Evolutionary conservation across 64 coral and sea anemone genomes (phyloP), one percentile per base, ranked within the genome.

Genomic region (Anthopleura sola): DNA sequence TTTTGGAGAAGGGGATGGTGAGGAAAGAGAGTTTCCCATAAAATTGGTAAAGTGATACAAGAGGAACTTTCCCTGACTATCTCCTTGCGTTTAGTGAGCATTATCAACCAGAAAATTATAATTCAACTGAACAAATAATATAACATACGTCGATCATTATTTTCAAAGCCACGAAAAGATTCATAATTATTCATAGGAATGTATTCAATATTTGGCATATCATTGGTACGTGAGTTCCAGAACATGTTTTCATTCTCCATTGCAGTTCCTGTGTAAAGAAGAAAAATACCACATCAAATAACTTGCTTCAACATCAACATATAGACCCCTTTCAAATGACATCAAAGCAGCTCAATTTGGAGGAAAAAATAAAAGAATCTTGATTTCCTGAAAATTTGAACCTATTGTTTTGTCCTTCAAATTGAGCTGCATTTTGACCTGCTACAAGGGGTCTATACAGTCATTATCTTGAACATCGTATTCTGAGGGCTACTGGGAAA

Each of bases 131-230:
- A 31, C 6, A 69, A 29, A 69, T 69, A 33, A 32, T 34, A 71
- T 34, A 32, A 71, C 66, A 71, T 71, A 71, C 66, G 34, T 71
- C 34, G 24, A 32, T 29, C 28, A 32, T 33, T 71, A 71, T 71
- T 28, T 31, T 32, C 3, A 71, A 15, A 71, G 11, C 11, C 3
- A 71, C 16, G 6, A 53, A 53, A 34, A 34, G 26, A 71, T 32
- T 71, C 26, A 71, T 34, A 71, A 71, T 71, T 71, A 34, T 71
- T 36, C 66, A 71, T 71, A 15, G 66, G 66, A 71, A 71, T 71
- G 66, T 71, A 34, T 71, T 71, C 66, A 15, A 71, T 0, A 71
- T 71, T 71, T 71, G 28, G 66, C 66, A 34, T 13, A 3, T 71
- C 66, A 32, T 71, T 29, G 34, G 8, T 15, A 33, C 11, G 28